Evolutionary conservation across 92 coral and sea anemone species (phyloP), one percentile per base, ranked within the genome.

Genomic region (Zoanthus sansibaricus): DNA sequence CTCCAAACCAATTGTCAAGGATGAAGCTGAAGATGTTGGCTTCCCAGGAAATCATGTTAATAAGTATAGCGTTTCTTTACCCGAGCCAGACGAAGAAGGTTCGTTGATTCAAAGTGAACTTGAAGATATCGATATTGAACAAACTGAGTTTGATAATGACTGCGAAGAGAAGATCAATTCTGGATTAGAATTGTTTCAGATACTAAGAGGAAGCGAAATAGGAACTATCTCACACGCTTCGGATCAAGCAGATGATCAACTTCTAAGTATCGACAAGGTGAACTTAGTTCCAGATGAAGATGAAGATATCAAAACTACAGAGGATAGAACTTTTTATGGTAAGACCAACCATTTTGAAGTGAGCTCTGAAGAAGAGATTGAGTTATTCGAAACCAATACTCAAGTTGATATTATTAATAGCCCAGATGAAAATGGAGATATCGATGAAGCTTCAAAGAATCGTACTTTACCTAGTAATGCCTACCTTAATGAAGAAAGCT

Each of bases 101-200:
- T 90, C 94, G 12, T 88, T 92, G 1, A 86, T 80, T 2, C 92
- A 90, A 47, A 95, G 98, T 73, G 87, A 91, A 51, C 88, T 95
- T n/a, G 96, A 83, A 59, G 98, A 95, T 48, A 95, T 95, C 74
- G 96, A 93, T 73, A 93, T 95, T 70, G 96, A 95, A 3, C 96
- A 93, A 83, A 83, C 93, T 12, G 98, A 95, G 59, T 93, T 93
- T 78, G 86, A 91, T 6, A 93, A 95, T 79, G 96, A 93, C 32
- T 88, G 91, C 68, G 88, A 93, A 59, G 86, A 83, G 51, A 72
- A 79, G 21, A 45, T 17, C 44, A 88, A 93, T 2, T 88, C 98
- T 8, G 98, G 94, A 16, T 88, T 93, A 64, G 98, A 95, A 71
- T 90, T 95, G 17, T 93, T 95, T 15, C 96, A 87, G 9, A 82